Conservation (phyloP, 2,113 vertebrate species). For the Chloroceryle aenea region DNA sequence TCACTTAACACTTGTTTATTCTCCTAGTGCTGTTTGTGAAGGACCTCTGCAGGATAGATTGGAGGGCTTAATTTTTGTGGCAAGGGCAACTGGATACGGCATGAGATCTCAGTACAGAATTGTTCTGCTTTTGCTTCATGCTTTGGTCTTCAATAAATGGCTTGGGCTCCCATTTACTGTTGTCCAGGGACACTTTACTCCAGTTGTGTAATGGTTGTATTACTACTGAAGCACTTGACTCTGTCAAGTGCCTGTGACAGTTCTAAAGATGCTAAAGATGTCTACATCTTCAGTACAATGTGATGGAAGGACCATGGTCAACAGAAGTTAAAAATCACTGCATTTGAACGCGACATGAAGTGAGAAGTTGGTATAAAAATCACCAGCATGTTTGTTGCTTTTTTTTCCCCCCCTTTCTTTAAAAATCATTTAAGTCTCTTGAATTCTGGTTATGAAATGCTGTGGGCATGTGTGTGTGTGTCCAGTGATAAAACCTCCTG, state of each 20-base stretch:
- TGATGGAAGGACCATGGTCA: not conserved
- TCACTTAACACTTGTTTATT: not conserved
- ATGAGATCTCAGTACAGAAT: not conserved
- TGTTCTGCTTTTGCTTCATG: not conserved
- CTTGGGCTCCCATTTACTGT: not conserved
- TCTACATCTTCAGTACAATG: fast-evolving
- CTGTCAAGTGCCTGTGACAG: fast-evolving
- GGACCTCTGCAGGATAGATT: not conserved
- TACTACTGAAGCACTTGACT: not conserved
- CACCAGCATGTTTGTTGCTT: not conserved
- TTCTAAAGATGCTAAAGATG: not conserved
- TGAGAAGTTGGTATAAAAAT: not conserved
- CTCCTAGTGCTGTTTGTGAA: not conserved
- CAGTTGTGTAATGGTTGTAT: not conserved
- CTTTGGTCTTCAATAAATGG: not conserved
- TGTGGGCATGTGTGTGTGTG: not conserved
- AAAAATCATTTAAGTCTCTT: not conserved
- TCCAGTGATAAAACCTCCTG: not conserved
- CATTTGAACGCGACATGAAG: not conserved
- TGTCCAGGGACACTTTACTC: not conserved
- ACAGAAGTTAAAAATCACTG: not conserved
- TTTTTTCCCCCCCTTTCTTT: not conserved
- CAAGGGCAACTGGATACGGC: not conserved
- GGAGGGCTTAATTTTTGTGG: not conserved
- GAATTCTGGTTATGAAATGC: not conserved